A percentile compares a stretch with the other conserved stretches of the same genome.
These are phyloP conservation scores for Ganaspis brasiliensis DNA, from an alignment of 2,888 invertebrate genomes.

Conservation along the genomic window DNA sequence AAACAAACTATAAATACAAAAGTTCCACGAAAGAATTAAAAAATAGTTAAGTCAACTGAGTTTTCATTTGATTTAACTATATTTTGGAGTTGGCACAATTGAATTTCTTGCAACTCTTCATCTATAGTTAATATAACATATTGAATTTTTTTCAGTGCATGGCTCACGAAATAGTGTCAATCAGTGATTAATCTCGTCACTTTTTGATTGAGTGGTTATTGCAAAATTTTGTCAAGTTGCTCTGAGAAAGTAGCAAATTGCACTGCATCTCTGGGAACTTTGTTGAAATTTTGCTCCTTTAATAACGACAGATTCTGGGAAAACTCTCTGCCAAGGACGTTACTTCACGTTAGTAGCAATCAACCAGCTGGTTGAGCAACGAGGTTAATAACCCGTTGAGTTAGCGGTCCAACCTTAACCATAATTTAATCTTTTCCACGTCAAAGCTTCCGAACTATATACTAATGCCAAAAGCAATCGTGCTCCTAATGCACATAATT, in stretches of 20 bases:
- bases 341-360: conserved; percentile 47
- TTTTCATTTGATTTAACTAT: too few species aligned
- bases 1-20: too few species aligned
- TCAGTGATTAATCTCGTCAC: conserved; percentile 24
- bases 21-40: too few species aligned
- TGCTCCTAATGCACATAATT: neutral
- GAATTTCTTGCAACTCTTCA: too few species aligned
- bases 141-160: too few species aligned
- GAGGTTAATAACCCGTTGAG: conserved; percentile 53
- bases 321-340: conserved; percentile 29
- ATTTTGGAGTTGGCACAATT: too few species aligned
- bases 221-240: neutral
- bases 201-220: neutral
- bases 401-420: conserved; percentile 41
- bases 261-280: neutral
- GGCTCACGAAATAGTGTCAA: too few species aligned
- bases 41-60: too few species aligned
- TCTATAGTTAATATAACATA: too few species aligned
- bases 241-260: conserved; percentile 13
- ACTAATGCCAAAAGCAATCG: neutral
- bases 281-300: conserved; percentile 8
- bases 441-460: neutral
- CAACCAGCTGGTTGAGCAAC: conserved; percentile 55
- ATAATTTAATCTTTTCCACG: conserved; percentile 46
- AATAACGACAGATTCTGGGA: conserved; percentile 6